A percentile compares a stretch with the other conserved stretches of the same genome.
Evolutionary conservation across 2,797 vertebrate genomes (phyloP).

Genomic region (Platalea minor): DNA sequence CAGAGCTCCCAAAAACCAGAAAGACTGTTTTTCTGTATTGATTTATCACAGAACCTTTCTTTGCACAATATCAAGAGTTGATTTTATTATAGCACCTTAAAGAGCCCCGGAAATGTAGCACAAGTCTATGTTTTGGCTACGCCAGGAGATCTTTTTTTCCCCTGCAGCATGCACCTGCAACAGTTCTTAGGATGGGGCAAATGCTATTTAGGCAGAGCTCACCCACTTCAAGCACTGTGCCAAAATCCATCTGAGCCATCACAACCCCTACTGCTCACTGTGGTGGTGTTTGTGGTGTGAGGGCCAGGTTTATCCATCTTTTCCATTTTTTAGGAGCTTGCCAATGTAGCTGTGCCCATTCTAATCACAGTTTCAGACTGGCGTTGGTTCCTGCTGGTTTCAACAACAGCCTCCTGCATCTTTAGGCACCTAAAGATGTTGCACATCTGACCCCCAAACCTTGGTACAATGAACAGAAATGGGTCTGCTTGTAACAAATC

Average conservation of each 20-base stretch:
- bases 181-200: neutral
- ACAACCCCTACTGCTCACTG: neutral
- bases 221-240: neutral
- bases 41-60: neutral
- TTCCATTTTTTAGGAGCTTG: neutral
- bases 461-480: neutral
- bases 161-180: neutral
- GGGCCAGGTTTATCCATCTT: neutral
- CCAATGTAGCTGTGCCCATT: neutral
- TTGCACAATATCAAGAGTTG: neutral
- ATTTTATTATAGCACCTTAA: neutral
- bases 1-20: neutral
- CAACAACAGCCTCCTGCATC: neutral
- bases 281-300: neutral
- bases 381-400: neutral
- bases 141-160: neutral
- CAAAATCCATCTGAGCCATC: neutral
- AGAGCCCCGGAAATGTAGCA: neutral
- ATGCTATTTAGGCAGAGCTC: neutral
- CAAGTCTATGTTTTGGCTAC: neutral
- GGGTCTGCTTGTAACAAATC: neutral
- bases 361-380: neutral
- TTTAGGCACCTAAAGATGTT: neutral
- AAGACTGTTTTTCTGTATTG: neutral
- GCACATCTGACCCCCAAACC: neutral